Evolutionary conservation across 30 jellyfish, hydroid and myxozoan genomes (phyloP), one percentile per base, ranked within the genome.

Genomic region (Rhopilema esculentum): DNA sequence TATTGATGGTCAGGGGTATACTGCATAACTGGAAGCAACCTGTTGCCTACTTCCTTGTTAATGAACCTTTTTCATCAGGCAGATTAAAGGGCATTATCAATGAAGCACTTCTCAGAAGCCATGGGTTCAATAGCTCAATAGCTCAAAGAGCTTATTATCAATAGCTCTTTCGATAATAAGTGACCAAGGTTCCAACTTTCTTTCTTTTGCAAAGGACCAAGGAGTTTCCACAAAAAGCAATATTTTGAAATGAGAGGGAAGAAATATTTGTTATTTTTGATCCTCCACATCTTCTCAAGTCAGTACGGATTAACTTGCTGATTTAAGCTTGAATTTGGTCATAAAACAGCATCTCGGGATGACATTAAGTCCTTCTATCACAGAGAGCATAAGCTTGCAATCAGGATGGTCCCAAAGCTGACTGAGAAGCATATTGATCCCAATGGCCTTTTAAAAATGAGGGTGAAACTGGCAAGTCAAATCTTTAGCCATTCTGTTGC

Each of bases 21-120:
- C 7, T 65, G 18, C 20, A 17, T 4, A 83, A 83, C 57, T 83
- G 85, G 77, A 83, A 83, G 85, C 92, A 83, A 48, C 85, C 85
- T 27, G 66, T 83, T 67, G 92, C 63, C 48, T 69, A 83, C 49
- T 83, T 8, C 71, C 76, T 32, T 1, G 86, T 69, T 0, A 40
- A 69, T 83, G 76, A 69, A 28, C 68, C 76, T 15, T 82, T 87
- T 66, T 20, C 24, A 16, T 29, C 25, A 15, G 30, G 4, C 28
- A 19, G 74, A n/a, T 40, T 82, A 16, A 67, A 20, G 49, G 91
- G 33, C 26, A 82, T 66, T 16, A 18, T 82, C 23, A 32, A 74
- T 66, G 84, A 22, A 28, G 84, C 91, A 21, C 84, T 68, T 18
- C 16, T 28, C 32, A 31, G 92, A 29, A 24, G 31, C 64, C 1